Conservation (phyloP, 2,797 vertebrate genomes). For the Poeciliopsis infans region DNA sequence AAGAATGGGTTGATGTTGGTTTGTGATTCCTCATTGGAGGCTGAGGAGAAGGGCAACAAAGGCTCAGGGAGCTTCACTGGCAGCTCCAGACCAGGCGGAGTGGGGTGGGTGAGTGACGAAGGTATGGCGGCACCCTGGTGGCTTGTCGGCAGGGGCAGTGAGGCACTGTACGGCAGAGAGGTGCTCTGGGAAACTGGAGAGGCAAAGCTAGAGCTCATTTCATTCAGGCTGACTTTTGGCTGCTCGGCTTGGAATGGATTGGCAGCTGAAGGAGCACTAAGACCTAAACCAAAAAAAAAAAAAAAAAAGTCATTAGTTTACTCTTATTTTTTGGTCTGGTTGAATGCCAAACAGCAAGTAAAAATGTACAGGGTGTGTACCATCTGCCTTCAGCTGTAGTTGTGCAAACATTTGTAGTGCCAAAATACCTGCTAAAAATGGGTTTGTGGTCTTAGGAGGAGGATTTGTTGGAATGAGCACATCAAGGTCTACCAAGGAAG, state of each 20-base stretch:
- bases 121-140: slow-evolving; percentile 86
- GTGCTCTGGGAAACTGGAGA: slow-evolving; percentile 54
- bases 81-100: slow-evolving; percentile 76
- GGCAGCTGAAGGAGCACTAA: slow-evolving; percentile 82
- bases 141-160: slow-evolving; percentile 83
- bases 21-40: slow-evolving; percentile 61
- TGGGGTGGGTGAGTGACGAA: slow-evolving; percentile 81
- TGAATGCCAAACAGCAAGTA: not conserved
- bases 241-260: slow-evolving; percentile 91
- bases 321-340: not conserved
- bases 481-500: slow-evolving; percentile 92
- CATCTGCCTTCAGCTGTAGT: not conserved
- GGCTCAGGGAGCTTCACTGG: slow-evolving; percentile 84
- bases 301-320: not conserved
- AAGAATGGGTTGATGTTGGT: slow-evolving; percentile 83
- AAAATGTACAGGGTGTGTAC: not conserved
- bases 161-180: slow-evolving; percentile 83
- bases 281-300: slow-evolving; percentile 67
- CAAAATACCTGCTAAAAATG: slow-evolving; percentile 83
- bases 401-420: not conserved
- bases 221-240: slow-evolving; percentile 87
- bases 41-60: slow-evolving; percentile 81
- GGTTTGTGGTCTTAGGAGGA: slow-evolving; percentile 85
- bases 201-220: slow-evolving; percentile 84
- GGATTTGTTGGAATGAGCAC: slow-evolving; percentile 82